Evolutionary conservation across 2,888 invertebrate species (phyloP).

Genomic region (Microdon myrmicae): DNA sequence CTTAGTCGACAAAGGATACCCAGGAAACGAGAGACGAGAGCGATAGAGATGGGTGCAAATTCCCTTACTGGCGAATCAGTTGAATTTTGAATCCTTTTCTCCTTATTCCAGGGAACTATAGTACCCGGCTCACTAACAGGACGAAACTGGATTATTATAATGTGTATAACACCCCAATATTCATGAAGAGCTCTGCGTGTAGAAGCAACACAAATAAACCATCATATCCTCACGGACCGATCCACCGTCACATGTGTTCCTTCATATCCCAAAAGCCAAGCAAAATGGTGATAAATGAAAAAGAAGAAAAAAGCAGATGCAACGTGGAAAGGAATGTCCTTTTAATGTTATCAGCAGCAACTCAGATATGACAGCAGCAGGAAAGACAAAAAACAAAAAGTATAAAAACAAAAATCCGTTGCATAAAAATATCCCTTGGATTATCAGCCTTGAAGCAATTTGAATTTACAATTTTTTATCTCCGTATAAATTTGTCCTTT

Average conservation of each 20-base stretch:
- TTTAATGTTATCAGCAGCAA: conserved; percentile 45
- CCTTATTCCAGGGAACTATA: conserved; percentile 7
- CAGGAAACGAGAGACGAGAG: conserved; percentile 5
- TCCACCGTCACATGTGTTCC: background rate
- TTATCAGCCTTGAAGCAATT: conserved; percentile 34
- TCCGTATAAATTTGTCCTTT: no score
- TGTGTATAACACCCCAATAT: conserved; percentile 48
- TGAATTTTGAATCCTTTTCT: conserved; percentile 23
- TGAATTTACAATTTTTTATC: conserved; percentile 33
- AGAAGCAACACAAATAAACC: conserved; percentile 13
- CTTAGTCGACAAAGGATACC: no score
- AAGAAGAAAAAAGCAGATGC: no score
- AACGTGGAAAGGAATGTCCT: conserved; percentile 2
- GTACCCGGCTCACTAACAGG: conserved; percentile 36
- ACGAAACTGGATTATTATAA: conserved; percentile 48
- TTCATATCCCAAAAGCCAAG: conserved; percentile 4
- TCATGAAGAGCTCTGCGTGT: conserved; percentile 48
- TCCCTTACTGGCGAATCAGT: conserved; percentile 12
- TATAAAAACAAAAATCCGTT: conserved; percentile 12
- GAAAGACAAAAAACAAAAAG: no score
- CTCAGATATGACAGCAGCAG: conserved; percentile 17
- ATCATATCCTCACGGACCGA: conserved; percentile 1
- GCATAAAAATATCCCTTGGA: conserved; percentile 24
- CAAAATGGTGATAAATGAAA: no score
- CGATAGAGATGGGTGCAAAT: no score